Evolutionary conservation across 2,113 vertebrate genomes (phyloP).

Genomic region (Aegithalos caudatus): DNA sequence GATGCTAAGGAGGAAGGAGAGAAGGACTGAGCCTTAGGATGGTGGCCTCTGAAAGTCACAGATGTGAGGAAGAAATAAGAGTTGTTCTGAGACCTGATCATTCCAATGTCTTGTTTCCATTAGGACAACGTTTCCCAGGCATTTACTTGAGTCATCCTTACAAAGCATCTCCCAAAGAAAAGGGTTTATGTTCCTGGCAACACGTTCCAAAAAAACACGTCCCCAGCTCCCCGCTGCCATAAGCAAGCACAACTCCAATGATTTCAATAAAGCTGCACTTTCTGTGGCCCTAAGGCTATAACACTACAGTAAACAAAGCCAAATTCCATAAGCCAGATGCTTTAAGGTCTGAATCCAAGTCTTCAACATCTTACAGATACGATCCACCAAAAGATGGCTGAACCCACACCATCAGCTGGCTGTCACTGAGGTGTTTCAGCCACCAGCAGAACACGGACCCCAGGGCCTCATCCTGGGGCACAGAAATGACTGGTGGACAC

Average conservation of each 20-base stretch:
- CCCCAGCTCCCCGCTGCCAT: constrained; percentile 26
- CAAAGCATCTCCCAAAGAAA: constrained; percentile 22
- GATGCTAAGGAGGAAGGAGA: not conserved
- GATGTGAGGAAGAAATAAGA: not conserved
- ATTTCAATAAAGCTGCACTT: constrained; percentile 42
- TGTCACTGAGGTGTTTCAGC: not conserved
- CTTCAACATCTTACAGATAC: not conserved
- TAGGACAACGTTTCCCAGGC: not conserved
- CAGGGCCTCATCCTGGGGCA: not conserved
- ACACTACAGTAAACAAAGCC: constrained; percentile 18
- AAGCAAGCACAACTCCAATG: constrained; percentile 17
- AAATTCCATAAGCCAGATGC: constrained; percentile 26
- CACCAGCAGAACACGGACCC: not conserved
- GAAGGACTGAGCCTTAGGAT: not conserved
- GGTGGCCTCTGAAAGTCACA: not conserved
- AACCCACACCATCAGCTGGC: not conserved
- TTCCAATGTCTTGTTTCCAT: not conserved
- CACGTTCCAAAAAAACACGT: not conserved
- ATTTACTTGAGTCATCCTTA: not conserved
- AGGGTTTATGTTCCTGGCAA: constrained; percentile 23
- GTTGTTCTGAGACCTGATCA: not conserved
- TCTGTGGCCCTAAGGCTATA: constrained; percentile 36
- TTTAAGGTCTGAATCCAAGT: not conserved
- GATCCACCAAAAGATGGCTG: not conserved
- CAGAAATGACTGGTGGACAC: not conserved